Percentiles rank a stretch among this genome's conserved stretches.
Conservation (phyloP, 2,888 invertebrate genomes). For the Acleris emargana region DNA sequence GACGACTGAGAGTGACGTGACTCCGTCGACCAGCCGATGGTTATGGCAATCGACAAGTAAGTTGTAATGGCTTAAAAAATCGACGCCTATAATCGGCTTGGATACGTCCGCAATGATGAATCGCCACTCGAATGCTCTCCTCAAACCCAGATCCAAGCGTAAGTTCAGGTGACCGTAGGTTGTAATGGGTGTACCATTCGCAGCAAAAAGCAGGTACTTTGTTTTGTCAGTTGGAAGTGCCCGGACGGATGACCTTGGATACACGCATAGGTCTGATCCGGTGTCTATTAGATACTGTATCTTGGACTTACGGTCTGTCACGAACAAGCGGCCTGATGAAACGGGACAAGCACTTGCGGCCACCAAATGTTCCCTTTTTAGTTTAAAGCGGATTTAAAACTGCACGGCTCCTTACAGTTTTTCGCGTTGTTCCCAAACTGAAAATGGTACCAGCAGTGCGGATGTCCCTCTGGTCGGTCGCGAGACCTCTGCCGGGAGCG, state of each 20-base stretch:
- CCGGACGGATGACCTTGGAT: constrained; percentile 2
- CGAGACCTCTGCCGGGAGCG: too few relatives aligned
- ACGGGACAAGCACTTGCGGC: constrained; percentile 1
- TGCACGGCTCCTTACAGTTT: constrained; percentile 13
- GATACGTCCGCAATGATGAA: constrained; percentile 53
- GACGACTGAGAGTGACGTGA: constrained; percentile 34
- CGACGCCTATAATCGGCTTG: constrained; percentile 53
- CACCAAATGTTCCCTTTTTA: background rate
- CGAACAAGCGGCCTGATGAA: constrained; percentile 7
- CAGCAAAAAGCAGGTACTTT: constrained; percentile 16
- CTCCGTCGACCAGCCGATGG: constrained; percentile 41
- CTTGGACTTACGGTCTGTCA: background rate
- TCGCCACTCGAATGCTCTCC: constrained; percentile 45
- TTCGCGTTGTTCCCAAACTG: constrained; percentile 11
- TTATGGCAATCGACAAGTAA: constrained; percentile 49
- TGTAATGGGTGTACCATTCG: constrained; percentile 9
- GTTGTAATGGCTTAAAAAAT: constrained; percentile 50
- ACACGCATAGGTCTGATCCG: constrained; percentile 23
- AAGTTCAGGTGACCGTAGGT: constrained; percentile 16
- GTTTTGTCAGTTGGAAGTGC: background rate
- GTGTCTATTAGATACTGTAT: background rate
- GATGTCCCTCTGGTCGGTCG: too few relatives aligned
- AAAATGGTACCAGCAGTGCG: constrained; percentile 32
- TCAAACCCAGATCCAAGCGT: constrained; percentile 37
- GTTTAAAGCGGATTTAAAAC: constrained; percentile 12